These are phyloP conservation scores for Pogonognathellus flavescens DNA, from an alignment of 1,140 invertebrate genomes.

Conservation along the genomic window DNA sequence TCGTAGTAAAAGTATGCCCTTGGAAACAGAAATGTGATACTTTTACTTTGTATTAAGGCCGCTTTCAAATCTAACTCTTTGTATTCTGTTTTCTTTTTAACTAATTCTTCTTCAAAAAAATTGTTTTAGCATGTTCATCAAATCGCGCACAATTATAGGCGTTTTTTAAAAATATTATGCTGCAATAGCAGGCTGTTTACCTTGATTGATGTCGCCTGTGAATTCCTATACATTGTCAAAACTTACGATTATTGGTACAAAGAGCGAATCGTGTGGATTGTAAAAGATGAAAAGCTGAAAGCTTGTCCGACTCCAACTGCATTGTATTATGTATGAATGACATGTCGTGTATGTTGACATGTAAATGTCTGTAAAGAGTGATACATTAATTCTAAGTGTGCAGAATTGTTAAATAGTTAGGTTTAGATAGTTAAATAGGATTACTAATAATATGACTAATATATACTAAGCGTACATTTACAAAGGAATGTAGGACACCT, in stretches of 20 bases:
- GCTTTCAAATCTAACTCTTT: background rate
- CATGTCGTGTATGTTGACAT: background rate
- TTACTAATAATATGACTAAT: no score
- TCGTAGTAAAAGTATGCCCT: conserved; percentile 66
- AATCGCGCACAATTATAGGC: conserved; percentile 1
- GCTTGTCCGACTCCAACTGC: no score
- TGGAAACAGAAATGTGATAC: conserved; percentile 67
- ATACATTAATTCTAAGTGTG: background rate
- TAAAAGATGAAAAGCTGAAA: no score
- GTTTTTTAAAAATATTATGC: no score
- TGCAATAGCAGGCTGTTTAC: no score
- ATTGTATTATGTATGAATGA: background rate
- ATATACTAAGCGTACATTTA: background rate
- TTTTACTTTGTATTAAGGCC: background rate
- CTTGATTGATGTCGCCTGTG: no score
- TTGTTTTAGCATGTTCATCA: no score
- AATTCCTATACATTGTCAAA: background rate
- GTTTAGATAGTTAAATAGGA: background rate
- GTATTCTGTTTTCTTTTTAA: background rate
- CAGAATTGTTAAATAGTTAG: background rate
- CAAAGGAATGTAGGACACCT: conserved; percentile 33
- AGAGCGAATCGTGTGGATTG: no score
- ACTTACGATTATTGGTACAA: background rate
- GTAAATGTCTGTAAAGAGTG: background rate
- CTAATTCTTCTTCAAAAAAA: background rate